A percentile compares a stretch with the other conserved stretches of the same genome.
Evolutionary conservation across 2,888 invertebrate species (phyloP).

Genomic region (Lampropteryx suffumata): DNA sequence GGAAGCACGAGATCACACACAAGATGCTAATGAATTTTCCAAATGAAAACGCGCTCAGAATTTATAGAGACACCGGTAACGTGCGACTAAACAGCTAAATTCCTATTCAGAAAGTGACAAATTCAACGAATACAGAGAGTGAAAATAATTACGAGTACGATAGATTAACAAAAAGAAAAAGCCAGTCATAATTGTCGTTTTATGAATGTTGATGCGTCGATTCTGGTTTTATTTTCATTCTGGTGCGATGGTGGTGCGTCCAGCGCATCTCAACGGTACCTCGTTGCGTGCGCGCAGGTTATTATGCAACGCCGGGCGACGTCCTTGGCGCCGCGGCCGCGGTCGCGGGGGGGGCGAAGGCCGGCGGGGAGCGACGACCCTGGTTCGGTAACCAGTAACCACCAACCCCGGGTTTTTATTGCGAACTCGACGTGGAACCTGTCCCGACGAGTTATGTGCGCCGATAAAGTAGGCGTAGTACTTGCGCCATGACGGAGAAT

Average conservation of each 20-base stretch:
- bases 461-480: constrained; percentile 59
- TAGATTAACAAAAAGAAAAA: constrained; percentile 35
- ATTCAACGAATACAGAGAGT: constrained; percentile 33
- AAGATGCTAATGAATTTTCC: constrained; percentile 15
- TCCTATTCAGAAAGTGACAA: constrained; percentile 30
- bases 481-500: constrained; percentile 50
- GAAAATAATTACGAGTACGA: constrained; percentile 35
- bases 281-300: constrained; percentile 60
- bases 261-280: constrained; percentile 65
- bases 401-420: constrained; percentile 57
- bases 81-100: constrained; percentile 15
- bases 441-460: constrained; percentile 56
- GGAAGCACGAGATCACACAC: constrained; percentile 3
- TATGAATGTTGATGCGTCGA: constrained; percentile 47
- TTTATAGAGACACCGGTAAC: not conserved
- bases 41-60: constrained; percentile 9
- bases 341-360: constrained; percentile 63
- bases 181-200: constrained; percentile 42
- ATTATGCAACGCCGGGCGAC: constrained; percentile 75
- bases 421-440: constrained; percentile 54
- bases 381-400: constrained; percentile 41
- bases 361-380: constrained; percentile 71
- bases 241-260: constrained; percentile 18
- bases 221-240: constrained; percentile 54
- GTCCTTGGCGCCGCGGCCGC: constrained; percentile 65